Percentiles rank a stretch among this genome's conserved stretches.
These are phyloP conservation scores for Chaetura pelagica DNA, from an alignment of 2,113 vertebrate species.

Conservation along the genomic window DNA sequence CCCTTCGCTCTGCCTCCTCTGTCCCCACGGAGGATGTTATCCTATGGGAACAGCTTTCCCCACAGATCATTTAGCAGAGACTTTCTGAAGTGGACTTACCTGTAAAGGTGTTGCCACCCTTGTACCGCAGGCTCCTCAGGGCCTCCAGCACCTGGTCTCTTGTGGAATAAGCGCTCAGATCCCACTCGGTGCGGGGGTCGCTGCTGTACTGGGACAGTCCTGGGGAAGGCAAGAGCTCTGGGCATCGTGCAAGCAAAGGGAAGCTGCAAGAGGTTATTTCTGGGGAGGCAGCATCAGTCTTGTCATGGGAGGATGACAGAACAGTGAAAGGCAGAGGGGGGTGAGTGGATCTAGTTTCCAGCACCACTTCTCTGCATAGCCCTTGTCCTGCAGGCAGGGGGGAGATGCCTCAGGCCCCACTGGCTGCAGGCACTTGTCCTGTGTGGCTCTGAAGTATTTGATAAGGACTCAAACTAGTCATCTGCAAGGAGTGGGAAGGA, in stretches of 20 bases:
- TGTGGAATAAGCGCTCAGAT: conserved; percentile 82
- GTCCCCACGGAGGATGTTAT: neutral
- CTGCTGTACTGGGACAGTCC: conserved; percentile 95
- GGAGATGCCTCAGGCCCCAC: fast-evolving
- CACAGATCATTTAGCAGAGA: neutral
- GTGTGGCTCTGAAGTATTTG: neutral
- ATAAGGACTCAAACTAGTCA: neutral
- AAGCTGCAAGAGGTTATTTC: neutral
- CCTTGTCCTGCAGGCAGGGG: neutral
- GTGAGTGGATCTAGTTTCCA: neutral
- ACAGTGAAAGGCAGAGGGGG: neutral
- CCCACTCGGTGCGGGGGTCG: conserved; percentile 92
- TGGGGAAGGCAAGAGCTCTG: conserved; percentile 13
- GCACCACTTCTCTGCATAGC: neutral
- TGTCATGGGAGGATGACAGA: neutral
- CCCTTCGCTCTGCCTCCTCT: neutral
- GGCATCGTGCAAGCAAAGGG: neutral
- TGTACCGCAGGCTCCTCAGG: conserved; percentile 84
- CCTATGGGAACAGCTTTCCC: neutral
- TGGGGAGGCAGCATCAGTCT: fast-evolving
- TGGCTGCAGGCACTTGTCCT: neutral
- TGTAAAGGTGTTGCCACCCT: conserved; percentile 94
- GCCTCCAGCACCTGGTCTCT: conserved; percentile 87
- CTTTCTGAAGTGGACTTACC: conserved; percentile 64
- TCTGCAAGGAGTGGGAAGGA: neutral